Evolutionary conservation across 2,113 vertebrate species (phyloP).

Genomic region (Macaca mulatta): DNA sequence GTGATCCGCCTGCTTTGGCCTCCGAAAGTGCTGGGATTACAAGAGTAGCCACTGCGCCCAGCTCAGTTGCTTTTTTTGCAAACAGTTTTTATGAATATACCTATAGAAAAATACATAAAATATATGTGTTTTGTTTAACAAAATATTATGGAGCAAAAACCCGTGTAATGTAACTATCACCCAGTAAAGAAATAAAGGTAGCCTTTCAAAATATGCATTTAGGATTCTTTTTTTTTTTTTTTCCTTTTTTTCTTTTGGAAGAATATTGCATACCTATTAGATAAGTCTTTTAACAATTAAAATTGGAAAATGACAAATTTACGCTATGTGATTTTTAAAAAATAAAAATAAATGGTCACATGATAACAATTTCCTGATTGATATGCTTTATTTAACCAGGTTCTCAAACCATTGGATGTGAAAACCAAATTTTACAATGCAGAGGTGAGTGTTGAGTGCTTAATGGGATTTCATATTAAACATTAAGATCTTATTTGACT

Average conservation of each 20-base stretch:
- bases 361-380: constrained; percentile 70
- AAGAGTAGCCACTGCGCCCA: no score
- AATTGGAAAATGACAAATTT: constrained; percentile 39
- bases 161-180: background rate
- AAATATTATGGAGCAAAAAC: background rate
- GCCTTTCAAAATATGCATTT: background rate
- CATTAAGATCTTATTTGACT: constrained; percentile 44
- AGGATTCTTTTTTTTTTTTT: background rate
- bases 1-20: no score
- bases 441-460: constrained; percentile 88
- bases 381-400: constrained; percentile 91
- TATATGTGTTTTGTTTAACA: constrained; percentile 5
- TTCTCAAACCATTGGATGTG: constrained; percentile 97
- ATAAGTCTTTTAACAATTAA: constrained; percentile 38
- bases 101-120: background rate
- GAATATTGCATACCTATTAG: background rate
- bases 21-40: no score
- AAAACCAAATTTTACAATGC: constrained; percentile 99
- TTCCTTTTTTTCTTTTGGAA: background rate
- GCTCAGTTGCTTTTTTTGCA: background rate
- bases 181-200: background rate
- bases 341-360: background rate
- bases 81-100: background rate
- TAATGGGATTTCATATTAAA: constrained; percentile 44
- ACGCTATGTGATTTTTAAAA: constrained; percentile 39